These are phyloP conservation scores for Dugesia japonica DNA, from an alignment of 2,888 invertebrate species.

Conservation along the genomic window DNA sequence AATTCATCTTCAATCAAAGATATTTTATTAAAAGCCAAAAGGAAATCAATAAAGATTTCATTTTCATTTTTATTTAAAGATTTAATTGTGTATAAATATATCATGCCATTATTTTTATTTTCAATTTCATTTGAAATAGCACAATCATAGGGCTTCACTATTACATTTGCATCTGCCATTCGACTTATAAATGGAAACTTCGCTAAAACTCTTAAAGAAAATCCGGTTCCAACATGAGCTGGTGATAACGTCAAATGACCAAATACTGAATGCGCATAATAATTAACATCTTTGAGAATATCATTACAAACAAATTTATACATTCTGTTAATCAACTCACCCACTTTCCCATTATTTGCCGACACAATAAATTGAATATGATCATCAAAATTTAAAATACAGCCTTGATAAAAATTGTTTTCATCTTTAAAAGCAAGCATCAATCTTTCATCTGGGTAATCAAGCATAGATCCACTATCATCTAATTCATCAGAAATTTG, in stretches of 20 bases:
- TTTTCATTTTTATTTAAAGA: background rate
- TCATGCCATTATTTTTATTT: conserved; percentile 3
- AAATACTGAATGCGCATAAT: background rate
- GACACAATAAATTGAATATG: background rate
- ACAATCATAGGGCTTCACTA: background rate
- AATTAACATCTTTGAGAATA: background rate
- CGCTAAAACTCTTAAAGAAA: background rate
- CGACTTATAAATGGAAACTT: background rate
- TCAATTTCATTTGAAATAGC: background rate
- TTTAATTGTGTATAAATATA: background rate
- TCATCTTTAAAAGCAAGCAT: background rate
- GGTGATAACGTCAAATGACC: background rate
- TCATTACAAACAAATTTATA: background rate
- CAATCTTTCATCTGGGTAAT: background rate
- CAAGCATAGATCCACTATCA: background rate
- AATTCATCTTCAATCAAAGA: background rate
- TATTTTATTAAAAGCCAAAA: background rate
- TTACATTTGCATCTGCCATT: background rate
- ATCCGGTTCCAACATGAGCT: background rate
- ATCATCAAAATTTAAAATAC: background rate
- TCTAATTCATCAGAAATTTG: background rate
- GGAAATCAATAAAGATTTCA: background rate
- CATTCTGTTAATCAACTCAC: background rate
- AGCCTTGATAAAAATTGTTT: background rate
- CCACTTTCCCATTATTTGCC: background rate